These are phyloP conservation scores for Mycalesis mineus DNA, from an alignment of 2,888 invertebrate genomes.

Conservation along the genomic window DNA sequence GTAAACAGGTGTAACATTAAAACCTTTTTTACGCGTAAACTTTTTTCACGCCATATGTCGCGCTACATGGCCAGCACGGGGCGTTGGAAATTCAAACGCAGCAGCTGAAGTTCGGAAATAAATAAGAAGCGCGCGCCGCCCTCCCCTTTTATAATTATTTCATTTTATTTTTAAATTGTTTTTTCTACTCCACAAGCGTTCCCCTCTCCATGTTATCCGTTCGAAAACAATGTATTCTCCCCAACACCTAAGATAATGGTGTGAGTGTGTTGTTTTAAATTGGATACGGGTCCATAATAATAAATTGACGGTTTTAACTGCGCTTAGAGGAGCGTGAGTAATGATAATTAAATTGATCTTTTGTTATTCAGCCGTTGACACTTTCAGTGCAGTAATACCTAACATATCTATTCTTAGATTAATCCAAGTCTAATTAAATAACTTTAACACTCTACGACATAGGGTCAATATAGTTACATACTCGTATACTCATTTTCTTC, in stretches of 20 bases:
- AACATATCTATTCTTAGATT: too few relatives aligned
- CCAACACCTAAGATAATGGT: slow-evolving; percentile 51
- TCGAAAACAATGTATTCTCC: slow-evolving; percentile 67
- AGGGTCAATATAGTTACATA: too few relatives aligned
- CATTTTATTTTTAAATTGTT: slow-evolving; percentile 79
- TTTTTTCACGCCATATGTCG: slow-evolving; percentile 55
- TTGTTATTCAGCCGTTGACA: slow-evolving; percentile 8
- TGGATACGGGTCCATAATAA: slow-evolving; percentile 78
- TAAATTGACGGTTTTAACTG: slow-evolving; percentile 75
- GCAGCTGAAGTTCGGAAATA: slow-evolving; percentile 70
- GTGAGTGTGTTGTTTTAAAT: slow-evolving; percentile 72
- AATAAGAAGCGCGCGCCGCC: slow-evolving; percentile 64
- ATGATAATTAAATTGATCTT: slow-evolving; percentile 73
- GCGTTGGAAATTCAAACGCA: slow-evolving; percentile 57
- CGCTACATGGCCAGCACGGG: slow-evolving; percentile 41
- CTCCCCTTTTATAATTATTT: slow-evolving; percentile 75
- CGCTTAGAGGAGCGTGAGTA: slow-evolving; percentile 67
- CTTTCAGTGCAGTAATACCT: neutral
- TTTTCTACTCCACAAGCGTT: slow-evolving; percentile 72
- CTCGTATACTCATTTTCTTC: too few relatives aligned
- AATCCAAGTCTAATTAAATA: too few relatives aligned
- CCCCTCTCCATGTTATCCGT: slow-evolving; percentile 63
- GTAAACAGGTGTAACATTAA: slow-evolving; percentile 25
- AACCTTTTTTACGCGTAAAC: slow-evolving; percentile 35
- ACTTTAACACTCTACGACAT: too few relatives aligned